Evolutionary conservation across 2,888 invertebrate genomes (phyloP), one percentile per base, ranked within the genome.

Genomic region (Dryobota labecula): DNA sequence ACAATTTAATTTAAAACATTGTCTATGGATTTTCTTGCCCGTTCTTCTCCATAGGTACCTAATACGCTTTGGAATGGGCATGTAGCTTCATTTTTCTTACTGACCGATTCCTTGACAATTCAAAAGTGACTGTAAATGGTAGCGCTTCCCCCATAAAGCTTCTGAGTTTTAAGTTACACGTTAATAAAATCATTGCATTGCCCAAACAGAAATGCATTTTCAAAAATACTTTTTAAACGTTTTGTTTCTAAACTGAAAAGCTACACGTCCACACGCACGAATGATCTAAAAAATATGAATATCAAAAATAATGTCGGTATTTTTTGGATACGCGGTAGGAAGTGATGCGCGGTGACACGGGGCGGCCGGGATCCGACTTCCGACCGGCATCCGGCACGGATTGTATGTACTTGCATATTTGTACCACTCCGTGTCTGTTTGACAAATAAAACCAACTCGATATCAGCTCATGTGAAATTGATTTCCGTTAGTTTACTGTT

Each of bases 261-360:
- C 62, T 73, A 70, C 61, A 76, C 61, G 67, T 73, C 53, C 54
- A 64, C 67, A 73, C 54, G 72, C 64, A 64, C 62, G 65, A 64
- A 15, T 63, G 75, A 51, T 67, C 67, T 15, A 53, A 74, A 84
- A 78, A 83, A 80, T 71, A 73, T 68, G 69, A 75, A 77, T 72
- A 53, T 57, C 49, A 75, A 80, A 84, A 80, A 76, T 57, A 69
- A 75, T 66, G 71, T 68, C 43, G 47, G 64, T 78, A 76, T 78
- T 67, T 82, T 82, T 74, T 74, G 73, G 51, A 62, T 71, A 74
- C 70, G 75, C 49, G 84, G 79, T 77, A 83, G 86, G 85, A 86
- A 82, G 85, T 76, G 80, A 76, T 80, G 77, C 76, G 76, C 76
- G 80, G 71, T 85, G 86, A 85, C 87, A 86, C 71, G 78, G 70